Evolutionary conservation across 35 echinoderm and acorn worm genomes (phyloP), one percentile per base, ranked within the genome.

Genomic region (Lytechinus variegatus): DNA sequence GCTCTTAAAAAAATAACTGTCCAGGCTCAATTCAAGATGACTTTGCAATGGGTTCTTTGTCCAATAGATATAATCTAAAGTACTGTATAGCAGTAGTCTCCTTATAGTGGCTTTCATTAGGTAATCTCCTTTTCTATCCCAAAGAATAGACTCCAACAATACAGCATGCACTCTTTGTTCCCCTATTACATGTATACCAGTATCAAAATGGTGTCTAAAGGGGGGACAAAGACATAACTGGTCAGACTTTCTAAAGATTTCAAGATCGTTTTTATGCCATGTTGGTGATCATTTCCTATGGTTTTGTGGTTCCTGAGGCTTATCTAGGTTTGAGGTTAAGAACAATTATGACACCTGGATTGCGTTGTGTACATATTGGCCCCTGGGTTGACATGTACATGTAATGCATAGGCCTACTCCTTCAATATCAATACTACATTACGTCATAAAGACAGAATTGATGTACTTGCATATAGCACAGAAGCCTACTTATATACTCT

Each of bases 101-200:
- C 66, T 79, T 79, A 79, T 21, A 24, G 66, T 79, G 14, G 66
- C 66, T 79, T 79, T 79, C 66, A 79, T 79, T 79, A 79, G 66
- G 66, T 79, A 79, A 79, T 79, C 66, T 79, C 66, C n/a, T 79
- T 79, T 79, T 79, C 66, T 79, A 79, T 24, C 66, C 66, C 21
- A 79, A n/a, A 24, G 66, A 79, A 79, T 79, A 79, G 66, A n/a
- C 3, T 5, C 66, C 66, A 79, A 7, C 66, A 79, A 79, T 79
- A 24, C 19, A 79, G 66, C n/a, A 24, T 79, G 7, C 66, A 24
- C 66, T 24, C 66, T 79, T 79, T 79, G 66, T 79, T 24, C 66
- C 16, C 66, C 24, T 44, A 44, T 24, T 24, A n/a, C n/a, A n/a
- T n/a, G n/a, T n/a, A 4, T 24, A 24, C n/a, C 16, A 79, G 66